Conservation (phyloP, 2,113 vertebrate genomes). For the Gopherus evgoodei region DNA sequence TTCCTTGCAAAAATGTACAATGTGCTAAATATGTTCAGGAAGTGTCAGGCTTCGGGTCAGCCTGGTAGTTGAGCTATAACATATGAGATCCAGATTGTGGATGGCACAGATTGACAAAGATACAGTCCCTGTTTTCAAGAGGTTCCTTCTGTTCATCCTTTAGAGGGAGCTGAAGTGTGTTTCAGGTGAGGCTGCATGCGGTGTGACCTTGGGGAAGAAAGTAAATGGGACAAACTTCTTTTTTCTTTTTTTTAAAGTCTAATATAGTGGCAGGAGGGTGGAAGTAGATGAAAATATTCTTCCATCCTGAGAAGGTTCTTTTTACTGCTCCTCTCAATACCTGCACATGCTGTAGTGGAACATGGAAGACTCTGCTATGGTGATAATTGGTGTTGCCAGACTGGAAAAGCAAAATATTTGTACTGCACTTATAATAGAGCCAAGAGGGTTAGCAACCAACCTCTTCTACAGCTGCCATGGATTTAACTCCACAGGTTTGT, state of each 20-base stretch:
- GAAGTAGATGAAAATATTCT: background rate
- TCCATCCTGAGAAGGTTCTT: background rate
- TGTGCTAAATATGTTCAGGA: background rate
- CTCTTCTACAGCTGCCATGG: background rate
- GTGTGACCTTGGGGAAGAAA: background rate
- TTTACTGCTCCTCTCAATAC: background rate
- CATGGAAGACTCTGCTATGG: background rate
- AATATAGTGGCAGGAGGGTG: background rate
- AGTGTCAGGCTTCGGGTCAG: background rate
- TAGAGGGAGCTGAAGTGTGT: background rate
- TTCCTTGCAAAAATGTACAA: background rate
- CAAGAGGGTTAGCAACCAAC: background rate
- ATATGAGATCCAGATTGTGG: background rate
- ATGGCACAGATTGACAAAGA: background rate
- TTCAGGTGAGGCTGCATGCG: background rate
- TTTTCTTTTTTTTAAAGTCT: background rate
- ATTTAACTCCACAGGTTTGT: background rate
- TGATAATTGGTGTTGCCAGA: background rate
- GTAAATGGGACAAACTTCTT: background rate
- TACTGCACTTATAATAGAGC: background rate
- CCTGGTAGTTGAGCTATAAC: background rate
- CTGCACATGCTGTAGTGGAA: background rate
- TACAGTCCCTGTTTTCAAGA: background rate
- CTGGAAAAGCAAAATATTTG: background rate
- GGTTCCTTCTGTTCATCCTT: background rate